Conservation (phyloP, 2,113 vertebrate species). For the Phylloscopus trochilus region DNA sequence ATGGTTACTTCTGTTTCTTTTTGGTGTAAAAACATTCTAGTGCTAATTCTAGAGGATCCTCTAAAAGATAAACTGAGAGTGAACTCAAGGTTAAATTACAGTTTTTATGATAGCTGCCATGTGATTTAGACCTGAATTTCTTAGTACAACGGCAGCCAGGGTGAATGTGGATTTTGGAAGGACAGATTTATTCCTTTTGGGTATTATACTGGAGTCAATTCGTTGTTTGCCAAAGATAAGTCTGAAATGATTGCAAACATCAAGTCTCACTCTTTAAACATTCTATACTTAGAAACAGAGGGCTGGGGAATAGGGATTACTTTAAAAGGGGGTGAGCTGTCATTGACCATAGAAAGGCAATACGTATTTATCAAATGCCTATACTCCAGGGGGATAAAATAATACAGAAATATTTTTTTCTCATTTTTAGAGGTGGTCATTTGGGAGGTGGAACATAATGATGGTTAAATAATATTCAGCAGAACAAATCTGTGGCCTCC, state of each 20-base stretch:
- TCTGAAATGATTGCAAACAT: slow-evolving; percentile 52
- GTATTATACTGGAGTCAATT: slow-evolving; percentile 44
- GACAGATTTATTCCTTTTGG: slow-evolving; percentile 25
- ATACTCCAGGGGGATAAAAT: neutral
- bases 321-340: slow-evolving; percentile 12
- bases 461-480: neutral
- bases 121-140: slow-evolving; percentile 17
- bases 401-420: neutral
- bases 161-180: slow-evolving; percentile 55
- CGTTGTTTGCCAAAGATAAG: slow-evolving; percentile 61
- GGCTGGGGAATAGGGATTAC: neutral
- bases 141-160: neutral
- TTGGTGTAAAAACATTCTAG: neutral
- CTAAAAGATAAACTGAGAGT: neutral
- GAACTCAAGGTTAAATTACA: slow-evolving; percentile 25
- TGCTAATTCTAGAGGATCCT: neutral
- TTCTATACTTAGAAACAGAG: slow-evolving; percentile 19
- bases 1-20: neutral
- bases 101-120: neutral
- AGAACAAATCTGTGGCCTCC: neutral
- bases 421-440: neutral
- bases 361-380: slow-evolving; percentile 9
- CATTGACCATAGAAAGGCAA: neutral
- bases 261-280: slow-evolving; percentile 37
- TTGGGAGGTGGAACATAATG: neutral